Base-by-base conservation (phyloP, 2,797 vertebrate species). In the Arctocebus calabarensis region DNA sequence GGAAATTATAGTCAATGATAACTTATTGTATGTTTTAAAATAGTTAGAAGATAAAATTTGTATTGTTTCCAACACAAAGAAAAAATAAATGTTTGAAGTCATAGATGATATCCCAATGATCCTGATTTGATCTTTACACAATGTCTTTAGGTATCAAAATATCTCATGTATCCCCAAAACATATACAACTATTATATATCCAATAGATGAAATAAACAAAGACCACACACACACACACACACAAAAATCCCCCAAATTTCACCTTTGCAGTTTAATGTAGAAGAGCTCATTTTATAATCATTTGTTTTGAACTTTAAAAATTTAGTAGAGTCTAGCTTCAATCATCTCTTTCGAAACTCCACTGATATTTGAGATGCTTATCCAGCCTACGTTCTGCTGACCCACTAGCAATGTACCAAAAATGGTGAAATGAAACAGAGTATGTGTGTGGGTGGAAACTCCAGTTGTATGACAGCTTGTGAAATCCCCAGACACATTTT, bases 301-400 rank as follows among this genome's bases (percentile, higher is more conserved):
- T 81, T 59, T 87, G 10, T 66, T 94, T 84, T n/a, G 25, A 32
- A 66, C 19, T 12, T 81, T 92, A 92, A 88, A 62, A 82, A 74
- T 88, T 96, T 87, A 59, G 48, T 68, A 43, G 48, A 43, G 14
- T 68, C 0, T 25, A 88, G 25, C 3, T 94, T 90, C 34, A 81
- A 17, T 86, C 23, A 70, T 57, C 32, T 85, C 73, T 37, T 85
- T 84, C 75, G 55, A 84, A 94, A 82, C 88, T 73, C 59, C 17
- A 13, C 16, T 81, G 78, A 55, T 61, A 17, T 48, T 89, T 90
- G 66, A 94, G 29, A 75, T 74, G 68, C 27, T 82, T 59, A 62
- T 82, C 27, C 5, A 40, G 59, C 2, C 22, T 70, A 16, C 52
- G 29, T 61, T 34, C 37, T 71, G 1, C 62, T 68, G 71, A 90